Evolutionary conservation across 30 jellyfish, hydroid and myxozoan genomes (phyloP).

Genomic region (Turritopsis rubra): DNA sequence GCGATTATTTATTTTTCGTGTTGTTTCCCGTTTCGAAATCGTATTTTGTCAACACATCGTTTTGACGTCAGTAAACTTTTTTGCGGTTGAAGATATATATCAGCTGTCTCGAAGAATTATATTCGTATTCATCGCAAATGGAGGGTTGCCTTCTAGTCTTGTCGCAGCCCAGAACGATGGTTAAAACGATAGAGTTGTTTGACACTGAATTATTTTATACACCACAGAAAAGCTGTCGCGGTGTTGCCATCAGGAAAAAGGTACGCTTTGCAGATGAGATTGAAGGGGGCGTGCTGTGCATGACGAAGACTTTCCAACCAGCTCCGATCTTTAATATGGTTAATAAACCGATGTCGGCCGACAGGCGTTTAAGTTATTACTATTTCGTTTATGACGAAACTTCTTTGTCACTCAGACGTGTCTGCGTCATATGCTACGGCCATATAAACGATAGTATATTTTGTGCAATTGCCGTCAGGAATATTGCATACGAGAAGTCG

Average conservation of each 20-base stretch:
- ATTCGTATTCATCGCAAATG: background rate
- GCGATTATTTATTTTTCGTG: no score
- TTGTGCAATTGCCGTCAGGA: slow-evolving; percentile 79
- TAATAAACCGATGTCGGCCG: background rate
- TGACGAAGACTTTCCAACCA: background rate
- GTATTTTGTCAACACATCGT: background rate
- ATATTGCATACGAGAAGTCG: slow-evolving; percentile 46
- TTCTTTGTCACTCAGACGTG: slow-evolving; percentile 9
- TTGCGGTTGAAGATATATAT: background rate
- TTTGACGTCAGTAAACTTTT: background rate
- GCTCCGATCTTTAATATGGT: background rate
- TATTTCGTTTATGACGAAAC: slow-evolving; percentile 32
- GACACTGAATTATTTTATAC: background rate
- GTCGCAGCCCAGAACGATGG: background rate
- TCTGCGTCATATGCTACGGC: slow-evolving; percentile 25
- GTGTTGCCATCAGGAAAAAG: background rate
- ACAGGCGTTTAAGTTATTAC: background rate
- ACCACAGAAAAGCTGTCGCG: background rate
- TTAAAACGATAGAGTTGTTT: background rate
- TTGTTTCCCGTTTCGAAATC: no score
- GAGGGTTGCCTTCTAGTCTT: background rate
- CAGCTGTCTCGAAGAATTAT: no score
- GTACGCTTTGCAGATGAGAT: slow-evolving; percentile 84
- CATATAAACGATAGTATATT: slow-evolving; percentile 28
- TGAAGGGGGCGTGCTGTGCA: slow-evolving; percentile 75